A percentile compares a stretch with the other conserved stretches of the same genome.
These are phyloP conservation scores for Phenacoccus solenopsis DNA, from an alignment of 1,140 invertebrate species.

Conservation along the genomic window DNA sequence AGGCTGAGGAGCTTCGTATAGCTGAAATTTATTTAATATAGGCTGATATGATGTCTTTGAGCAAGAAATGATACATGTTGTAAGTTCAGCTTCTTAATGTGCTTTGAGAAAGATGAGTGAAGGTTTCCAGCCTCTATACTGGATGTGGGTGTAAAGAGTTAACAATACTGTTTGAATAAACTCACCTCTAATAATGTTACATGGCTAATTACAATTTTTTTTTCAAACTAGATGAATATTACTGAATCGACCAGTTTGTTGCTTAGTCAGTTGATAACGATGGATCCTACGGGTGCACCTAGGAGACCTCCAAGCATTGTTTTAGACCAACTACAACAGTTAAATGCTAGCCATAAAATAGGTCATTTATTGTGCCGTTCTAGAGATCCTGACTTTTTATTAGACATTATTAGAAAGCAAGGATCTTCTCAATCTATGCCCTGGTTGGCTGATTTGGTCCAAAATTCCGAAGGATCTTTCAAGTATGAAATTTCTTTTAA, in stretches of 20 bases:
- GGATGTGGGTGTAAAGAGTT: no score
- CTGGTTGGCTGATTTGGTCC: constrained; percentile 88
- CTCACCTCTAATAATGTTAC: background rate
- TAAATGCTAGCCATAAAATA: constrained; percentile 66
- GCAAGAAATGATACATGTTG: no score
- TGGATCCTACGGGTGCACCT: constrained; percentile 71
- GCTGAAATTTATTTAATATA: no score
- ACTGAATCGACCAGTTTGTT: constrained; percentile 81
- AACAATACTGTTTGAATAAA: no score
- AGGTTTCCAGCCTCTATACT: no score
- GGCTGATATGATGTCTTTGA: no score
- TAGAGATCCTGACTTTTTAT: constrained; percentile 77
- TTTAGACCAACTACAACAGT: constrained; percentile 63
- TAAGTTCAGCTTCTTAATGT: no score
- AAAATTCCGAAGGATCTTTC: constrained; percentile 76
- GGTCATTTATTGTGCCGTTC: constrained; percentile 84
- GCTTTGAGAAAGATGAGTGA: background rate
- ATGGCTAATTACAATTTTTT: background rate
- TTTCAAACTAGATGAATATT: constrained; percentile 53
- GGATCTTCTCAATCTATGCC: constrained; percentile 87
- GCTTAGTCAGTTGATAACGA: constrained; percentile 62
- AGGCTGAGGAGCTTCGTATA: no score
- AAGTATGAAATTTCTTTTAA: constrained; percentile 34
- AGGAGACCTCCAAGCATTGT: constrained; percentile 62
- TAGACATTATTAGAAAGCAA: constrained; percentile 80